Conservation (phyloP, 1,140 invertebrate species). For the Heliconius congener region DNA sequence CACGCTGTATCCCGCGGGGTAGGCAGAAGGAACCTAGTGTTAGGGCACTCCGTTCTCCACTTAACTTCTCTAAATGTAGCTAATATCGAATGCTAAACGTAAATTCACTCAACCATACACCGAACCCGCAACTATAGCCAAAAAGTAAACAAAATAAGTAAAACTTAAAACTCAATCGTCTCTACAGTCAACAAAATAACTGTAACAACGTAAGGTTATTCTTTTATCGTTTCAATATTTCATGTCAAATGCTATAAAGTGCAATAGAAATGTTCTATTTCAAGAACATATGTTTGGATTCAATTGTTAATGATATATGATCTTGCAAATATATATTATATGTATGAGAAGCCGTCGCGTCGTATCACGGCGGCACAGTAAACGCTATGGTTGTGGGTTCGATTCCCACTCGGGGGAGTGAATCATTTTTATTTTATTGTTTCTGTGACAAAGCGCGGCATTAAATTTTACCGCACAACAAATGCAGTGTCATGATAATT, state of each 20-base stretch:
- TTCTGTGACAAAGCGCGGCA: too few relatives aligned
- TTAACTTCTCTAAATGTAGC: too few relatives aligned
- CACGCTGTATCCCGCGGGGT: too few relatives aligned
- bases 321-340: not conserved
- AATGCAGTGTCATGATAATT: too few relatives aligned
- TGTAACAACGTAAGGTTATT: not conserved
- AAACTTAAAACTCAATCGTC: not conserved
- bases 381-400: too few relatives aligned
- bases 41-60: too few relatives aligned
- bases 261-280: conserved; percentile 12
- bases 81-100: not conserved
- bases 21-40: too few relatives aligned
- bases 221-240: conserved; percentile 13
- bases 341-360: not conserved
- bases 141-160: not conserved
- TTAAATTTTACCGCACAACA: too few relatives aligned
- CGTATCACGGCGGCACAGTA: too few relatives aligned
- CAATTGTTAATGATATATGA: conserved; percentile 10
- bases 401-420: too few relatives aligned
- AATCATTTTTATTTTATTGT: too few relatives aligned
- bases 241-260: conserved; percentile 8
- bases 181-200: not conserved
- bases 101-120: not conserved
- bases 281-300: conserved; percentile 12
- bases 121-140: not conserved